A percentile compares a stretch with the other conserved stretches of the same genome.
Evolutionary conservation across 2,113 vertebrate species (phyloP).

Genomic region (Nothobranchius furzeri): DNA sequence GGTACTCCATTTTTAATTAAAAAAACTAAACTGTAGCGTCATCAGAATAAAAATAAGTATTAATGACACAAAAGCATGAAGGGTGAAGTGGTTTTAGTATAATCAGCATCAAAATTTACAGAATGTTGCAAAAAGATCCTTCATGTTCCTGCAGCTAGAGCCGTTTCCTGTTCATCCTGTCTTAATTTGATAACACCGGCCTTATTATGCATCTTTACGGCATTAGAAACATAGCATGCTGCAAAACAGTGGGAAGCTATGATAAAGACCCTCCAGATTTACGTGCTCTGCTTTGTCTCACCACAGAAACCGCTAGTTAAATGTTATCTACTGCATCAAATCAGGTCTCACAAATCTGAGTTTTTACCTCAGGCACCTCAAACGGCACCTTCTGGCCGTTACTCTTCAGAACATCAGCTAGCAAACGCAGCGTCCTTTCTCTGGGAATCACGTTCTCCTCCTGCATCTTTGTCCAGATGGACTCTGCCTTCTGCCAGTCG

Average conservation of each 20-base stretch:
- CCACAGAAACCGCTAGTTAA: no score
- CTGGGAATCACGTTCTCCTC: conserved; percentile 92
- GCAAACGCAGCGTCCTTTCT: conserved; percentile 82
- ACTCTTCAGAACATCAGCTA: conserved; percentile 83
- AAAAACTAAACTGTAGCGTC: no score
- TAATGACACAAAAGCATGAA: no score
- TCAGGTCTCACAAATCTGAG: neutral
- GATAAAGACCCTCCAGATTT: no score
- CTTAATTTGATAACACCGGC: no score
- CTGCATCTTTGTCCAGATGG: conserved; percentile 93
- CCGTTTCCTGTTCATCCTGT: neutral
- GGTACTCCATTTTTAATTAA: neutral
- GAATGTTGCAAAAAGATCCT: neutral
- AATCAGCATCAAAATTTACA: no score
- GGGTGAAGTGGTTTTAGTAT: no score
- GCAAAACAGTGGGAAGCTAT: no score
- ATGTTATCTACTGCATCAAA: conserved; percentile 1
- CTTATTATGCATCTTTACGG: no score
- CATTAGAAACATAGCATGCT: no score
- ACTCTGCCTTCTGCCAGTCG: conserved; percentile 86
- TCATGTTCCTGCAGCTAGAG: neutral
- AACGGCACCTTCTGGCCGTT: conserved; percentile 89
- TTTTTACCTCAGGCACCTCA: conserved; percentile 87
- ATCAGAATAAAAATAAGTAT: no score
- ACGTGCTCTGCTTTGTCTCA: no score